A percentile compares a stretch with the other conserved stretches of the same genome.
Conservation (phyloP, 2,797 vertebrate genomes). For the Cynopterus sphinx region DNA sequence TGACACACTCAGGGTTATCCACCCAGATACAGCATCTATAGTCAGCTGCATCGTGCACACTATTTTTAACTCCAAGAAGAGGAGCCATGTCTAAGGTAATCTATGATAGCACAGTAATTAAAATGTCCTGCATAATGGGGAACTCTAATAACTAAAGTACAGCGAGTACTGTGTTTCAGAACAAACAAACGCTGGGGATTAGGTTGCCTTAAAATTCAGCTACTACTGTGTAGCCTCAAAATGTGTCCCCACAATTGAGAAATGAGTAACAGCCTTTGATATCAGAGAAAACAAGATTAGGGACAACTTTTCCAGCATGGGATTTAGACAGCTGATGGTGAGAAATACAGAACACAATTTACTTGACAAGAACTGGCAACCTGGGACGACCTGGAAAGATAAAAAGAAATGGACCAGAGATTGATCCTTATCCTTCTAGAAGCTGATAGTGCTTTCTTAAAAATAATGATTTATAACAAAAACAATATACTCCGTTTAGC, state of each 20-base stretch:
- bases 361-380: conserved; percentile 60
- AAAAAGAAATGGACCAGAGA: conserved; percentile 23
- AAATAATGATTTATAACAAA: background rate
- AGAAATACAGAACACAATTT: conserved; percentile 63
- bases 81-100: background rate
- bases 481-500: background rate
- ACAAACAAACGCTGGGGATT: conserved; percentile 54
- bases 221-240: conserved; percentile 52
- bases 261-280: conserved; percentile 66
- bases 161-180: conserved; percentile 52
- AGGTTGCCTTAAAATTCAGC: conserved; percentile 38
- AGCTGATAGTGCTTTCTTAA: background rate
- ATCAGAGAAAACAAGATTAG: conserved; percentile 72
- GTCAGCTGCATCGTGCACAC: background rate
- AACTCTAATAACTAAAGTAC: conserved; percentile 64
- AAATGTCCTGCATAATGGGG: conserved; percentile 61
- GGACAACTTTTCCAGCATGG: conserved; percentile 10
- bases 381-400: conserved; percentile 47
- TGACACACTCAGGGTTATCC: conserved; percentile 27
- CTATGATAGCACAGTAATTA: conserved; percentile 55
- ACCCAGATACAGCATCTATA: conserved; percentile 11
- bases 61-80: conserved; percentile 60
- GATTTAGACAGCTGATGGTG: conserved; percentile 10
- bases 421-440: background rate
- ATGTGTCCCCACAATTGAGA: conserved; percentile 57